Conservation (phyloP, 2,113 vertebrate species). For the Zingel zingel region DNA sequence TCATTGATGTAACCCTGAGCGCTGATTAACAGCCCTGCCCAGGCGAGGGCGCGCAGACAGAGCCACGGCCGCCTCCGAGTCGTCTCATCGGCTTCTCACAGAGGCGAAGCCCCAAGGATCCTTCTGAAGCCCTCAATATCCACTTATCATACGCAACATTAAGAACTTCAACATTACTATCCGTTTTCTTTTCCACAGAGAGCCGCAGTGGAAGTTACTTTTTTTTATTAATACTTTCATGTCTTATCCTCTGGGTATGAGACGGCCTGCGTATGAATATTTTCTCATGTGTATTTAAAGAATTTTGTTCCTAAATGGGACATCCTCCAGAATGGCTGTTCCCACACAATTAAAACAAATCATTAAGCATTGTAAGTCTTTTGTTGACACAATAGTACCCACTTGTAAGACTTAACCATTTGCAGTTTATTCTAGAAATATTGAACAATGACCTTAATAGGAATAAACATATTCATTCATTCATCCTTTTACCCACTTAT, state of each 20-base stretch:
- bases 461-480: neutral
- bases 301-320: conserved; percentile 60
- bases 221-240: conserved; percentile 51
- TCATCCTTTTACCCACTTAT: neutral
- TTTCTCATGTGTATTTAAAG: conserved; percentile 68
- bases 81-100: conserved; percentile 34
- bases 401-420: neutral
- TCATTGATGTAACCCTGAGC: conserved; percentile 64
- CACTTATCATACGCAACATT: conserved; percentile 62
- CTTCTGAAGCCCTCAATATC: conserved; percentile 37
- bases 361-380: conserved; percentile 32
- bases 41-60: conserved; percentile 27
- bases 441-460: conserved; percentile 17
- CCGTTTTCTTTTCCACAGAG: conserved; percentile 17
- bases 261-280: conserved; percentile 61
- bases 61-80: conserved; percentile 26
- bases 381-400: conserved; percentile 49
- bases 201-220: conserved; percentile 37
- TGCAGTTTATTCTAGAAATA: conserved; percentile 30
- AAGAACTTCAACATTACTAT: conserved; percentile 53
- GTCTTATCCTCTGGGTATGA: conserved; percentile 48
- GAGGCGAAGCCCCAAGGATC: conserved; percentile 39
- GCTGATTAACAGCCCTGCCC: conserved; percentile 63
- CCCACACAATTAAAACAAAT: conserved; percentile 40
- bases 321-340: conserved; percentile 49